A percentile compares a stretch with the other conserved stretches of the same genome.
Conservation (phyloP, 2,888 invertebrate species). For the Eristalinus sepulchralis region DNA sequence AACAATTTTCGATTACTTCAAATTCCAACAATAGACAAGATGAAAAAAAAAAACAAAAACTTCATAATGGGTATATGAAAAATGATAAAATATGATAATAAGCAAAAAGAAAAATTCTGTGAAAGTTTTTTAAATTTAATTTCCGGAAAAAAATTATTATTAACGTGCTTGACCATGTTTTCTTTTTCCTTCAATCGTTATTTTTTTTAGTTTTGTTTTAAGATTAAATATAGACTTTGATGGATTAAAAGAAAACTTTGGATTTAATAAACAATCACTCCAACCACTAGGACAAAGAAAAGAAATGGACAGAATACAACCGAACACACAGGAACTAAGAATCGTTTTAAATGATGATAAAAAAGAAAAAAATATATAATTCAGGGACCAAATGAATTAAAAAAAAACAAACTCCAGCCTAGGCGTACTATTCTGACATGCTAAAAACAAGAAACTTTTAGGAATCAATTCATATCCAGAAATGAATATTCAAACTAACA, state of each 20-base stretch:
- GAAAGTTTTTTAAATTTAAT: constrained; percentile 9
- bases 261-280: constrained; percentile 35
- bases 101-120: constrained; percentile 17
- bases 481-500: constrained; percentile 45
- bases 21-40: constrained; percentile 53
- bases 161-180: constrained; percentile 17
- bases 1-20: constrained; percentile 61
- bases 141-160: not conserved
- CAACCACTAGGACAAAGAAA: constrained; percentile 33
- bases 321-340: constrained; percentile 1
- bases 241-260: constrained; percentile 6
- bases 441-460: constrained; percentile 29
- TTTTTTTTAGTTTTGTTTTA: constrained; percentile 9
- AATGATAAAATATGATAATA: constrained; percentile 45
- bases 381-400: constrained; percentile 78
- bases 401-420: constrained; percentile 17
- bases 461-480: constrained; percentile 59
- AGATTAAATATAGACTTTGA: constrained; percentile 13
- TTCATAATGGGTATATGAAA: constrained; percentile 71
- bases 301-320: constrained; percentile 25
- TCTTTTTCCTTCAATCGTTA: not conserved
- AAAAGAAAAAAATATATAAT: constrained; percentile 73
- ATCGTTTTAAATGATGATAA: constrained; percentile 52
- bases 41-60: constrained; percentile 52
- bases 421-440: constrained; percentile 43